Evolutionary conservation across 2,797 vertebrate genomes (phyloP), one percentile per base, ranked within the genome.

Genomic region (Neopelma chrysocephalum): DNA sequence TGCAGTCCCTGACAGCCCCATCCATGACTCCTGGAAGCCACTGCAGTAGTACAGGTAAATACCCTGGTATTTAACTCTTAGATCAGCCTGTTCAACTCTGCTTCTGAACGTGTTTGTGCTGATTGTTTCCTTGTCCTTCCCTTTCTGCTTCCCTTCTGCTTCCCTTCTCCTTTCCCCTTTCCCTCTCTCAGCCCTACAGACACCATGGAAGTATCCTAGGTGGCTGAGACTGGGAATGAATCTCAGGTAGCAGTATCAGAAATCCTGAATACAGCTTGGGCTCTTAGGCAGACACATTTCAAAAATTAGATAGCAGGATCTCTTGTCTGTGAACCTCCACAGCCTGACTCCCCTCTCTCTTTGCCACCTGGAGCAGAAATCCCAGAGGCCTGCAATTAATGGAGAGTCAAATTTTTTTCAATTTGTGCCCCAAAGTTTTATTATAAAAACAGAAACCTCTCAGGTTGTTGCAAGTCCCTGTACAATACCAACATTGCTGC

Each of bases 401-500:
- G 14, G 29, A 66, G 22, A 81, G n/a, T 16, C 22, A 50, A 64
- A 20, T 53, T n/a, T 22, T 75, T 54, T 57, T 43, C 34, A 17
- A 48, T 79, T 72, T 82, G 7, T 69, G 34, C 11, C 20, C 50
- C 27, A 40, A 62, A 73, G 40, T 70, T 73, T 77, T 77, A 34
- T 40, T 50, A 45, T 0, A 86, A 61, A 70, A 93, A 12, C 36
- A 61, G 21, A 82, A 89, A 57, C 5, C 12, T 57, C 36, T 42
- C 32, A 27, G 32, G 36, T 22, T 91, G 6, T 53, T 68, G 15
- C 53, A 58, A 71, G 18, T 29, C 32, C 3, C 0, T 10, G 32
- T 34, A 61, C 27, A 22, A n/a, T 10, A 29, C 56, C 3, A 7
- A 15, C 13, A 43, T 4, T 0, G 0, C 14, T 2, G 3, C n/a